Evolutionary conservation across 2,888 invertebrate genomes (phyloP), one percentile per base, ranked within the genome.

Genomic region (Tetranychus truncatus): DNA sequence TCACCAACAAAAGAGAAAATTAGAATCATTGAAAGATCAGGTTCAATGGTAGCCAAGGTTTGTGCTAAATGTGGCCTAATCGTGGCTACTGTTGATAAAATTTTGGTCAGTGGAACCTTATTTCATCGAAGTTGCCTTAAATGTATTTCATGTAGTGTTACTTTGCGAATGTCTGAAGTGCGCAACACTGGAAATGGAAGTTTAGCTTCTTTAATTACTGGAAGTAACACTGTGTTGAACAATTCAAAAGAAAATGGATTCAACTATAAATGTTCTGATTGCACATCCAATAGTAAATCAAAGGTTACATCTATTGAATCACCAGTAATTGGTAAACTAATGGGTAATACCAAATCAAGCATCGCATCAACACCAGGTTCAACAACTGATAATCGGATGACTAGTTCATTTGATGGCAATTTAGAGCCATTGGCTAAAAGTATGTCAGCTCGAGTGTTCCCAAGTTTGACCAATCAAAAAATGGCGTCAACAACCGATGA

Each of bases 71-170:
- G 74, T 74, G 45, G 45, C 6, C 21, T 66, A n/a, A 24, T 24
- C 18, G 74, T 66, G 6, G 45, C 45, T 18, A n/a, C 69, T 34
- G 74, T 74, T 67, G 74, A 74, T 34, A 66, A 74, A 21, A 44
- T 74, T 18, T 24, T 45, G 9, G n/a, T 74, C 21, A n/a, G n/a
- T 34, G 74, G 74, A 11, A 20, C 44, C 18, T 21, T 74, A 21
- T 74, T 67, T 45, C 74, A 74, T 69, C 66, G 74, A n/a, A 45
- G 20, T 9, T 74, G 74, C 20, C n/a, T 74, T 9, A 74, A 67
- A n/a, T 74, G 74, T 69, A 45, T 46, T 18, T 20, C 20, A 11
- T 74, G 74, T 67, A 67, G 67, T 8, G 44, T 18, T 24, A 67
- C 66, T 18, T 24, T 74, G 69, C n/a, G 67, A 44, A 21, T 66